Base-by-base conservation (phyloP, 2,888 invertebrate genomes). In the Hemithea aestivaria region DNA sequence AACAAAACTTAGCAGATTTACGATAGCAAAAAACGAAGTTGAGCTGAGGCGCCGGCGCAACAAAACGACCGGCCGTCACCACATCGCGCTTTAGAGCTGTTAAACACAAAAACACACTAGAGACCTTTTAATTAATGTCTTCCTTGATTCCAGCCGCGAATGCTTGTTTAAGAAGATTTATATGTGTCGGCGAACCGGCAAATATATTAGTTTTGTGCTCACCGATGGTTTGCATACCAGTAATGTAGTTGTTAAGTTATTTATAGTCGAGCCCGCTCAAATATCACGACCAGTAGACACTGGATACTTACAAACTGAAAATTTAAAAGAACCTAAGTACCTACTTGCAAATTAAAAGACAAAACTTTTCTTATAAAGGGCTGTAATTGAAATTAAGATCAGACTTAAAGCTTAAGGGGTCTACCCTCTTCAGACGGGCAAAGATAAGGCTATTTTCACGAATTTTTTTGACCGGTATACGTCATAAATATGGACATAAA, bases 51-150 rank as follows among this genome's bases (percentile, higher is more conserved):
- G 61, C 42, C 55, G 33, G 25, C 45, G 44, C 32, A 37, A 49
- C 42, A 58, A 35, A 51, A 48, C 47, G 47, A 51, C 38, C 34
- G 36, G 36, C 41, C 41, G 41, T 41, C 56, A 43, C 50, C 50
- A 42, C 40, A 43, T 46, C 40, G 31, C 52, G 42, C 41, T 52
- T 50, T 50, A 53, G 56, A 45, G 50, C 45, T 48, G 41, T 56
- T 52, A 51, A 58, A 50, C 40, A 58, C 56, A 71, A 67, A 64
- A 68, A 54, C 48, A 56, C 41, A 45, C 57, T 48, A 47, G 40
- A 53, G 45, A 58, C 48, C 40, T 33, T 51, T 59, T 66, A 70
- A 75, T 70, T 66, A 73, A 72, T 66, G 66, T 45, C 70, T 73
- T 74, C 76, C 74, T 67, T 59, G 62, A 67, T 62, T 53, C 57